Evolutionary conservation across 23 tunicate genomes (phyloP), one percentile per base, ranked within the genome.

Genomic region (Botrylloides violaceus): DNA sequence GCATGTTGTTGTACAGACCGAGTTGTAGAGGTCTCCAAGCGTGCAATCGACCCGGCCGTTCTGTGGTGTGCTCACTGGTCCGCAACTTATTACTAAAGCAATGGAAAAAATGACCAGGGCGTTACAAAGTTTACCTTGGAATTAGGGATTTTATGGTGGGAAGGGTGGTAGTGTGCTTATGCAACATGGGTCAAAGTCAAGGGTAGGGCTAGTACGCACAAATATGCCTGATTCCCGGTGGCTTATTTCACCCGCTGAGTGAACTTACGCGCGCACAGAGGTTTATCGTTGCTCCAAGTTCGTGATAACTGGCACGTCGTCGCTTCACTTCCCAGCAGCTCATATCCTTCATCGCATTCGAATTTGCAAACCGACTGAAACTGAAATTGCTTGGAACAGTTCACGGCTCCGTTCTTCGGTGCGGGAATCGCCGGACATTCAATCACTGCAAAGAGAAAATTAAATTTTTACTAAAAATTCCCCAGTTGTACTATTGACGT

Each of bases 271-370:
- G 78, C n/a, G 32, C 97, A 90, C 12, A 73, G 23, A 2, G 85
- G 81, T 0, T 76, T 58, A 18, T 72, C 75, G 19, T 85, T 86
- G 34, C 77, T 73, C 83, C 96, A 93, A 0, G 59, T 30, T 34
- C 80, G 36, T 38, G 92, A 76, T 25, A 71, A 78, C 37, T 73
- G 81, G 36, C 98, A 93, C 24, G 79, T 43, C 34, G 86, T 70
- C 65, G 77, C 36, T 65, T 28, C 63, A 7, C 84, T 71, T 76
- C 98, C 98, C 36, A 66, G 60, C 34, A 92, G 71, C 34, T 72
- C 77, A 58, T 80, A 92, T 34, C 98, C 98, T 0, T 55, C 66
- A 29, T 92, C 80, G 58, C 98, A 92, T 35, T 49, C 53, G 80
- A 68, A 79, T 23, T 73, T 55, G 65, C 98, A 92, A 6, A 36